Evolutionary conservation across 2,888 invertebrate genomes (phyloP), one percentile per base, ranked within the genome.

Genomic region (Synergus laeviventris): DNA sequence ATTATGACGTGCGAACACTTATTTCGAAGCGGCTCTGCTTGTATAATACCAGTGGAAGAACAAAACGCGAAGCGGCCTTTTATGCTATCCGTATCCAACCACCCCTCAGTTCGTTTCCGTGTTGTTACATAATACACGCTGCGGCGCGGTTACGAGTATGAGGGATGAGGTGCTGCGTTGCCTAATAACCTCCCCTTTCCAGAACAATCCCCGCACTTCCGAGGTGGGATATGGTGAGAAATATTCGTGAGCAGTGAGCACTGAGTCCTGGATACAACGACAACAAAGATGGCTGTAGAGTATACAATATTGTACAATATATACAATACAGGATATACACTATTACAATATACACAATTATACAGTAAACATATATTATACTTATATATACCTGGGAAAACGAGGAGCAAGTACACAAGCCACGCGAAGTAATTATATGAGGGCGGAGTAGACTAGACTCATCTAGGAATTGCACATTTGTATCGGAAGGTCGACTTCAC

Each of bases 111-210:
- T 89, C 89, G 89, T 90, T 90, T 89, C 88, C 88, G 87, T 89
- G 90, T 88, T 89, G 90, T 90, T 91, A 90, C 90, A 91, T 91
- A 90, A 91, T 91, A 90, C 89, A 91, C 87, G 88, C 86, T 89
- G 89, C 88, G 86, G 88, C 88, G 89, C 86, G 88, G 90, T 88
- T 88, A 87, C 89, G 86, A 86, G 87, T 88, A 90, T 90, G 90
- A 90, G 87, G 88, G 88, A 90, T 89, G 90, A 89, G 90, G 89
- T 90, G 89, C 88, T 86, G 87, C 87, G 89, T 89, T 90, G 89
- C 89, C 89, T 89, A 90, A 89, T 90, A 90, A 89, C 89, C 89
- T 87, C 84, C 85, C 84, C 84, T 83, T 85, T 83, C 82, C 85
- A 84, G 85, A 79, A 79, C 83, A 76, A 70, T 49, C 18, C 59